Conservation (phyloP, 2,888 invertebrate genomes). For the Drosophila affinis region DNA sequence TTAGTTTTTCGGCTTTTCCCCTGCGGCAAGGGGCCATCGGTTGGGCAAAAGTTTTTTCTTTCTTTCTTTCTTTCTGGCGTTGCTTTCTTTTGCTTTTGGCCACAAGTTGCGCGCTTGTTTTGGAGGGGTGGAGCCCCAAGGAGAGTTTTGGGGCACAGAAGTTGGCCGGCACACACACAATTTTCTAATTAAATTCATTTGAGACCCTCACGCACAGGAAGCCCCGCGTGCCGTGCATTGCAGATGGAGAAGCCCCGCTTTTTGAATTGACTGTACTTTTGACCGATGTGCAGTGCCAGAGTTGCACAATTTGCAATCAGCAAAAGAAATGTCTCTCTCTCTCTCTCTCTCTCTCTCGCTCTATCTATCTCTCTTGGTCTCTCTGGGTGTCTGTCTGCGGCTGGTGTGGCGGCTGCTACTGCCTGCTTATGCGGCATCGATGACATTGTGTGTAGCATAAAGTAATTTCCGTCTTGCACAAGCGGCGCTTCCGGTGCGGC, state of each 20-base stretch:
- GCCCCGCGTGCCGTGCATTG: slow-evolving; percentile 69
- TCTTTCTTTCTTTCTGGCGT: slow-evolving; percentile 15
- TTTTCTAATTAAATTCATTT: slow-evolving; percentile 82
- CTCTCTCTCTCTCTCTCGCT: neutral
- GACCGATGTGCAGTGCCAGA: slow-evolving; percentile 45
- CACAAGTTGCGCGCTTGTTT: slow-evolving; percentile 47
- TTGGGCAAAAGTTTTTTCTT: slow-evolving; percentile 48
- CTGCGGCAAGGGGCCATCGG: slow-evolving; percentile 13
- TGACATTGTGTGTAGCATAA: slow-evolving; percentile 81
- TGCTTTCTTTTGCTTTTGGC: slow-evolving; percentile 18
- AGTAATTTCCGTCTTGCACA: slow-evolving; percentile 81
- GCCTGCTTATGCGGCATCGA: slow-evolving; percentile 80
- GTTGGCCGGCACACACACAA: slow-evolving; percentile 39
- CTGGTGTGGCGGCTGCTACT: slow-evolving; percentile 30
- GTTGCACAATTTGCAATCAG: slow-evolving; percentile 45
- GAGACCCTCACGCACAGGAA: slow-evolving; percentile 75
- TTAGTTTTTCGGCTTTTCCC: slow-evolving; percentile 42
- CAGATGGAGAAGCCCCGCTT: slow-evolving; percentile 25
- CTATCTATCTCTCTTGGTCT: neutral
- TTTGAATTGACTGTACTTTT: slow-evolving; percentile 43
- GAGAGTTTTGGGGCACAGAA: neutral
- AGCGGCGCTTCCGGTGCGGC: slow-evolving; percentile 79
- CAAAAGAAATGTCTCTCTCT: slow-evolving; percentile 32
- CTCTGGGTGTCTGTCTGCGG: slow-evolving; percentile 28
- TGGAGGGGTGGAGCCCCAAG: slow-evolving; percentile 37